Evolutionary conservation across 2,113 vertebrate genomes (phyloP).

Genomic region (Amblyopsis rosae): DNA sequence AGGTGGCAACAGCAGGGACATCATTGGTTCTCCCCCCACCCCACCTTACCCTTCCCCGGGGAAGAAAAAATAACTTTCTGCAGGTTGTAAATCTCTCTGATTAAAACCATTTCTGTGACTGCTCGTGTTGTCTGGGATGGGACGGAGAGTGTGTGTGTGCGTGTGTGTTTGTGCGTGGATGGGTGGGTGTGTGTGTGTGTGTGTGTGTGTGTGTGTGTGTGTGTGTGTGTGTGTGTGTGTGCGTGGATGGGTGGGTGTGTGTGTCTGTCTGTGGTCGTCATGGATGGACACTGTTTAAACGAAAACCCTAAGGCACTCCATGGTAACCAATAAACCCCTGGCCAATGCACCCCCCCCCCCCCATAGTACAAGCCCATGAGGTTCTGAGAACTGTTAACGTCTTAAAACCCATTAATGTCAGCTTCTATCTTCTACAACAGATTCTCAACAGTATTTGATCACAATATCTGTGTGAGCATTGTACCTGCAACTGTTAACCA

Average conservation of each 20-base stretch:
- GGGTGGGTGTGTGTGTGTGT: slow-evolving; percentile 11
- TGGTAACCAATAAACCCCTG: slow-evolving; percentile 40
- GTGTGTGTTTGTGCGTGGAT: slow-evolving; percentile 5
- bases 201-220: slow-evolving; percentile 19
- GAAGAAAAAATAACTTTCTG: slow-evolving; percentile 31
- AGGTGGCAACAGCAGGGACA: slow-evolving; percentile 47
- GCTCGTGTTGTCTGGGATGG: slow-evolving; percentile 48
- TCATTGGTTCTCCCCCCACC: slow-evolving; percentile 52
- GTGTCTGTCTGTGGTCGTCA: slow-evolving; percentile 8
- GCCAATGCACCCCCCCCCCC: slow-evolving; percentile 18
- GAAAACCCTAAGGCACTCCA: slow-evolving; percentile 45
- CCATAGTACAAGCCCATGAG: too few relatives aligned
- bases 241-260: slow-evolving; percentile 4
- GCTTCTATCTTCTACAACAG: too few relatives aligned
- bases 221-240: slow-evolving; percentile 19
- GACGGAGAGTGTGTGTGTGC: slow-evolving; percentile 18
- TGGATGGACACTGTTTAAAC: slow-evolving; percentile 67
- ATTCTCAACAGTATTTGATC: too few relatives aligned
- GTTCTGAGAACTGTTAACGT: too few relatives aligned
- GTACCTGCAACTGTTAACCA: too few relatives aligned
- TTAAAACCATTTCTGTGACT: slow-evolving; percentile 53
- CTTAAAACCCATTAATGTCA: too few relatives aligned
- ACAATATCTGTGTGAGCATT: too few relatives aligned
- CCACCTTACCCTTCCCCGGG: slow-evolving; percentile 18
- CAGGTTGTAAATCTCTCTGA: slow-evolving; percentile 61